A percentile compares a stretch with the other conserved stretches of the same genome.
Conservation (phyloP, 2,113 vertebrate species). For the Gopherus evgoodei region DNA sequence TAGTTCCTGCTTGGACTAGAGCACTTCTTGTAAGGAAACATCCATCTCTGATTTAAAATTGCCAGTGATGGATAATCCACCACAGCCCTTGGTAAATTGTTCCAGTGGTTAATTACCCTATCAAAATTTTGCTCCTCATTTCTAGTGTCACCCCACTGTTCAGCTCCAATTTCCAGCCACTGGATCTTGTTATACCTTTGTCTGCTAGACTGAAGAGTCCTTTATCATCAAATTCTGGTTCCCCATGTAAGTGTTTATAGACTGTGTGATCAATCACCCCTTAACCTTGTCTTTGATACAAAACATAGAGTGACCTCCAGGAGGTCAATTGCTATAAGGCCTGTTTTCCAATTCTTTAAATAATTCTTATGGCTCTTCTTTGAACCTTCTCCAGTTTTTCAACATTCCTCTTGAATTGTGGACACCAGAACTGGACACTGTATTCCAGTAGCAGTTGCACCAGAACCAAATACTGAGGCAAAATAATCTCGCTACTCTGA, state of each 20-base stretch:
- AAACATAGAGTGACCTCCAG: not conserved
- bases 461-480: not conserved
- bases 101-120: constrained; percentile 1
- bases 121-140: not conserved
- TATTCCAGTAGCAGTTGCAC: not conserved
- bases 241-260: not conserved
- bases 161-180: constrained; percentile 11
- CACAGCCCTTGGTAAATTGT: not conserved
- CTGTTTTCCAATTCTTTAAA: not conserved
- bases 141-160: not conserved
- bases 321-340: not conserved
- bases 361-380: not conserved
- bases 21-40: not conserved
- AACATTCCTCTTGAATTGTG: not conserved
- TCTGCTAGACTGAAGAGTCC: not conserved
- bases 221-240: not conserved
- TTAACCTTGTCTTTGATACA: not conserved
- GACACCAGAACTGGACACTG: not conserved
- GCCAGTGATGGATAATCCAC: constrained; percentile 13
- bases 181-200: not conserved
- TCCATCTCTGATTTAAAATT: constrained; percentile 19
- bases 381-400: not conserved
- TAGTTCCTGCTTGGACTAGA: constrained; percentile 15
- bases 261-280: accelerated
- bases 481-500: not conserved